Base-by-base conservation (phyloP, 1,140 invertebrate genomes). In the Conus betulinus region DNA sequence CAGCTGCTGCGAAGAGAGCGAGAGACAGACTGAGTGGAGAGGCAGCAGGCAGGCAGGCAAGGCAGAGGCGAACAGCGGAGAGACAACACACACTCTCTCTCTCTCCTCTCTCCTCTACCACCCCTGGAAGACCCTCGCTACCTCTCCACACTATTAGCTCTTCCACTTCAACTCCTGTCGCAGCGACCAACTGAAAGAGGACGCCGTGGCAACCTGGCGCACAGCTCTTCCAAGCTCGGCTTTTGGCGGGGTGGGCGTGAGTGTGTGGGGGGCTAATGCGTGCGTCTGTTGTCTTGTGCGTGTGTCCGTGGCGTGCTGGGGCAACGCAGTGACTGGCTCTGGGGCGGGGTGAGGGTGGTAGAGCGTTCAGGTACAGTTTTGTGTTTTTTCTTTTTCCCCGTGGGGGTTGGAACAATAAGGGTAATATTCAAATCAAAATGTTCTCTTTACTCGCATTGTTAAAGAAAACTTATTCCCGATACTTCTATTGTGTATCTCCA, bases 11-110 rank as follows among this genome's bases (percentile, higher is more conserved):
- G 86, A 27, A 23, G 23, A 15, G n/a, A 7, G 85, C 15, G 15
- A n/a, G 76, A 87, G 67, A 74, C n/a, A n/a, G 67, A 55, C n/a
- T 78, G 67, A 79, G 39, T 76, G 39, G 52, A 55, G 25, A 76
- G 51, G 55, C 27, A 25, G 23, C 51, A 7, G n/a, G 7, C 51
- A 39, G 39, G 15, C 67, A 39, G 71, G 55, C 15, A 6, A 87
- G 78, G 57, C 23, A 55, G 57, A 79, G 27, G 79, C 51, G 85
- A 78, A 53, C 51, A 71, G 17, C 20, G 6, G 0, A 55, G 74
- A 81, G 67, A 53, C 27, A 76, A 39, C 13, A 52, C 52, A 52
- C 23, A 55, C 76, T 79, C 55, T 2, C 67, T 76, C 52, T 57
- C 67, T 83, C 25, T 67, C 79, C 17, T 5, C 87, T 81, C 53